These are phyloP conservation scores for Athripsodes cinereus DNA, from an alignment of 2,888 invertebrate genomes.

Conservation along the genomic window DNA sequence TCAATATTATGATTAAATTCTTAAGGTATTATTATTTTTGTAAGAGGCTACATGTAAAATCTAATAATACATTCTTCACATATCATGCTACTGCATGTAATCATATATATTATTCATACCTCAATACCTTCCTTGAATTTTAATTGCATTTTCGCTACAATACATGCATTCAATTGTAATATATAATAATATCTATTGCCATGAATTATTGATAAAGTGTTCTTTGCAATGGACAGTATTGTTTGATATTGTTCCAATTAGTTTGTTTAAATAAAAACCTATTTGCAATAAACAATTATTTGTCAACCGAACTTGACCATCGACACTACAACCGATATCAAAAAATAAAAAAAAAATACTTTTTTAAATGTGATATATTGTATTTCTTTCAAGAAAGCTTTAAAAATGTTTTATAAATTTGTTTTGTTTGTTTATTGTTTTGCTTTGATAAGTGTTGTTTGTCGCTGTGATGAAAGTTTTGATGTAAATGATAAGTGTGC, in stretches of 20 bases:
- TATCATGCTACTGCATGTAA: not conserved
- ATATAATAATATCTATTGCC: not conserved
- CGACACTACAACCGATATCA: not conserved
- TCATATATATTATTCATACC: not conserved
- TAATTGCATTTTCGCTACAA: not conserved
- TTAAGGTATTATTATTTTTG: too few relatives aligned
- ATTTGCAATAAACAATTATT: constrained; percentile 14
- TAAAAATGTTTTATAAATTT: too few relatives aligned
- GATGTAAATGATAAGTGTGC: constrained; percentile 31
- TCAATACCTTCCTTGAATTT: not conserved
- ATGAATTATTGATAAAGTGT: constrained; percentile 24
- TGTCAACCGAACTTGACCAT: constrained; percentile 18
- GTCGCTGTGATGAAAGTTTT: constrained; percentile 11
- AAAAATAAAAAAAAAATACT: not conserved
- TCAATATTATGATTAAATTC: too few relatives aligned
- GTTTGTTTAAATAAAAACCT: constrained; percentile 23
- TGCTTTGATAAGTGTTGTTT: not conserved
- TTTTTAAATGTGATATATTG: constrained; percentile 7
- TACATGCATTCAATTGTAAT: not conserved
- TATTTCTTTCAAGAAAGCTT: not conserved
- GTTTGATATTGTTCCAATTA: constrained; percentile 18
- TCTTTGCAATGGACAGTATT: not conserved
- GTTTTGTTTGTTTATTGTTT: constrained; percentile 1
- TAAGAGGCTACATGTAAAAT: not conserved
- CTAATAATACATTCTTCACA: not conserved